These are phyloP conservation scores for Cichladusa arquata DNA, from an alignment of 2,113 vertebrate genomes.

Conservation along the genomic window DNA sequence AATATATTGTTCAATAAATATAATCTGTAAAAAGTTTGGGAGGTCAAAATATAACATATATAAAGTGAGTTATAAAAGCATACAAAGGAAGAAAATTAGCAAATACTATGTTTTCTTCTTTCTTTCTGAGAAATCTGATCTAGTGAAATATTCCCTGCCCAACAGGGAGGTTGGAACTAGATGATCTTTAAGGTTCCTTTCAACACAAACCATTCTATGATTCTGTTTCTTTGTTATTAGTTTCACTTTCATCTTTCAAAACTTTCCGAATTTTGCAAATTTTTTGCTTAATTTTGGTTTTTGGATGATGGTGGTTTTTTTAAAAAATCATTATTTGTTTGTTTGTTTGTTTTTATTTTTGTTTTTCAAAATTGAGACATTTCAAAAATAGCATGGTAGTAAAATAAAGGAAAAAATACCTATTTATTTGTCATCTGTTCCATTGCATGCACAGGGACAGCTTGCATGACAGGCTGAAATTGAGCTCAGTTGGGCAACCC, in stretches of 20 bases:
- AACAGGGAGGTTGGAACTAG: background rate
- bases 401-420: background rate
- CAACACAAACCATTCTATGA: background rate
- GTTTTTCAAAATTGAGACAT: background rate
- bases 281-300: background rate
- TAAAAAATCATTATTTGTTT: no score
- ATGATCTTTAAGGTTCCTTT: background rate
- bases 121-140: background rate
- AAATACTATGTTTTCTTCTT: background rate
- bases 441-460: accelerated
- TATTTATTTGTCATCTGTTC: background rate
- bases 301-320: background rate
- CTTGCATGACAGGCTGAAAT: background rate
- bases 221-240: background rate
- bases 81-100: background rate
- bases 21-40: background rate
- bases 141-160: background rate
- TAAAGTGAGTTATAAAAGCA: background rate
- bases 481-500: background rate
- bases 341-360: no score
- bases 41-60: background rate
- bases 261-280: background rate
- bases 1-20: background rate
- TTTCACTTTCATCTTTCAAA: background rate
- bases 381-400: background rate